Percentiles rank a stretch among this genome's conserved stretches.
phyloP scores from a whole-genome alignment of 2,113 vertebrate genomes.

The Psittacula cyanocephala region DNA sequence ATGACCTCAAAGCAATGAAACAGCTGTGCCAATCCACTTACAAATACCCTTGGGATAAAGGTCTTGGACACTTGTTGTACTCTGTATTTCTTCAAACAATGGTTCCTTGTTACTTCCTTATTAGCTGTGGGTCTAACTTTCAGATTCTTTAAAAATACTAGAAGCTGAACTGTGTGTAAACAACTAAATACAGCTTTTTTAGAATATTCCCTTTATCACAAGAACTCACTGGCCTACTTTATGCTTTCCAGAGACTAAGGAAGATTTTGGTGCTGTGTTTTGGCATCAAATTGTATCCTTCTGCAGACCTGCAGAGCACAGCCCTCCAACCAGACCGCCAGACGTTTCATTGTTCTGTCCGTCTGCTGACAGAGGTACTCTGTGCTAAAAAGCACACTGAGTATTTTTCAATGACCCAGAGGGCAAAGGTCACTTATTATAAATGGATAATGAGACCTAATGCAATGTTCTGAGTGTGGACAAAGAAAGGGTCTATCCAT shows the following conservation, averaged over 20 bases:
- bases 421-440: conserved; percentile 85
- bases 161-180: not conserved
- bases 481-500: conserved; percentile 81
- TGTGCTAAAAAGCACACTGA: conserved; percentile 79
- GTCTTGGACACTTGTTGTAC: conserved; percentile 51
- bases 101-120: conserved; percentile 27
- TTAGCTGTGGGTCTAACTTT: not conserved
- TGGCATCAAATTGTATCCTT: conserved; percentile 53
- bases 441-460: conserved; percentile 90
- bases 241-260: conserved; percentile 4
- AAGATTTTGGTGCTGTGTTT: conserved; percentile 37
- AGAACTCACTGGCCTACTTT: not conserved
- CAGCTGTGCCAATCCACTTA: conserved; percentile 63
- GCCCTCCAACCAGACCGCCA: conserved; percentile 57
- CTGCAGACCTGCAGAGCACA: conserved; percentile 58
- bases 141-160: not conserved
- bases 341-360: conserved; percentile 72
- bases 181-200: not conserved
- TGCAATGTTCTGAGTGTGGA: conserved; percentile 80
- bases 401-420: conserved; percentile 79
- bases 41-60: conserved; percentile 61
- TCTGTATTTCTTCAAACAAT: conserved; percentile 48
- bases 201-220: not conserved
- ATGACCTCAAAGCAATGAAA: conserved; percentile 58
- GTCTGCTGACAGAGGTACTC: conserved; percentile 79